Conservation (phyloP, 2,113 vertebrate species). For the Panthera leo region DNA sequence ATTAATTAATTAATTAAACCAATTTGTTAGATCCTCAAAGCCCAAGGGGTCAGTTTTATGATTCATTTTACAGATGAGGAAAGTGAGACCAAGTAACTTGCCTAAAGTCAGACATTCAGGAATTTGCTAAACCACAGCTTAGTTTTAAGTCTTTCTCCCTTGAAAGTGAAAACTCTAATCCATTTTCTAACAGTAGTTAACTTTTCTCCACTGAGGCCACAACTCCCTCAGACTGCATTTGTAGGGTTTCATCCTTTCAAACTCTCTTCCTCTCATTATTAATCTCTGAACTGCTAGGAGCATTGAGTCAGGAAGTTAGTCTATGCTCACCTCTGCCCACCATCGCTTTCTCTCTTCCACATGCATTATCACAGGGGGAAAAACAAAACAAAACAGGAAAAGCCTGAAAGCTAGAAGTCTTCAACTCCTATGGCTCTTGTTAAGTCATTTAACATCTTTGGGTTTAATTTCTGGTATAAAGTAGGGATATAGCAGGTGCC, state of each 20-base stretch:
- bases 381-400: background rate
- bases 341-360: background rate
- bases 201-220: background rate
- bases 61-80: background rate
- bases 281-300: background rate
- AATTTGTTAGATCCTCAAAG: constrained; percentile 12
- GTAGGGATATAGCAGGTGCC: too few relatives aligned
- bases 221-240: background rate
- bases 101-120: background rate
- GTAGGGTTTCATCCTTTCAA: background rate
- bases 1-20: background rate
- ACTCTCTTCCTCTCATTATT: constrained; percentile 4
- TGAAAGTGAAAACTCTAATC: background rate
- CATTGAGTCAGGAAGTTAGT: background rate
- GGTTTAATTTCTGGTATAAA: constrained; percentile 21
- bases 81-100: background rate
- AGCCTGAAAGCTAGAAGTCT: background rate
- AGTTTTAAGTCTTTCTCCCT: background rate
- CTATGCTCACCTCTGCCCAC: background rate
- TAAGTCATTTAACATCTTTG: background rate
- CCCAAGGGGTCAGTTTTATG: background rate
- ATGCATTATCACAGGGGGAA: background rate
- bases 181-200: background rate
- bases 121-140: background rate
- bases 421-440: background rate